phyloP scores from a whole-genome alignment of 2,113 vertebrate species.

The Empidonax traillii region DNA sequence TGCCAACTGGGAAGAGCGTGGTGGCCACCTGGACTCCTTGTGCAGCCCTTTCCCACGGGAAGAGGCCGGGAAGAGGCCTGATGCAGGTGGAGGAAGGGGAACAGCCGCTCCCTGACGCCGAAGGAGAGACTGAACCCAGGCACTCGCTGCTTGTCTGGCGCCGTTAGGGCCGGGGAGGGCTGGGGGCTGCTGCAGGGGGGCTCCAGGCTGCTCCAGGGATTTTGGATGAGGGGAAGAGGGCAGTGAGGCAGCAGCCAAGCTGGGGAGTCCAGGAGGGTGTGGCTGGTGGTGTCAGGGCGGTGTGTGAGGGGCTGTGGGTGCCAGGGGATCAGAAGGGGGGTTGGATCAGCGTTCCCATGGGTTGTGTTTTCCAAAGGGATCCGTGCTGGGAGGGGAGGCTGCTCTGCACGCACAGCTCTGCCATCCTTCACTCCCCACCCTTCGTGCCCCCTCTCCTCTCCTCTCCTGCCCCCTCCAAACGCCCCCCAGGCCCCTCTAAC shows the following conservation, averaged over 20 bases:
- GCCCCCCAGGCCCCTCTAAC: background rate
- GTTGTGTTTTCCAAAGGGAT: accelerated
- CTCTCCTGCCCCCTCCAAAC: accelerated
- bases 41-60: background rate
- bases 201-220: background rate
- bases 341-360: accelerated
- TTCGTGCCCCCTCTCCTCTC: background rate
- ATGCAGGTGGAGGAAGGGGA: background rate
- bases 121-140: background rate
- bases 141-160: background rate
- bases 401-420: background rate
- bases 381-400: background rate
- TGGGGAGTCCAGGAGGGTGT: background rate
- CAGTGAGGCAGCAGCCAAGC: background rate
- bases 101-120: accelerated
- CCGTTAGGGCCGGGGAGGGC: background rate
- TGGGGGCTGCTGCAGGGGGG: background rate
- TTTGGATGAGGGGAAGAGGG: background rate
- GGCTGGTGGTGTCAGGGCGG: background rate
- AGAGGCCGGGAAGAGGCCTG: background rate
- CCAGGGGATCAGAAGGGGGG: background rate
- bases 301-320: background rate
- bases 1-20: background rate
- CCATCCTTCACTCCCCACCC: background rate
- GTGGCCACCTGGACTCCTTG: background rate